Percentiles rank a stretch among this genome's conserved stretches.
Evolutionary conservation across 2,888 invertebrate species (phyloP).

Genomic region (Xylocampa areola): DNA sequence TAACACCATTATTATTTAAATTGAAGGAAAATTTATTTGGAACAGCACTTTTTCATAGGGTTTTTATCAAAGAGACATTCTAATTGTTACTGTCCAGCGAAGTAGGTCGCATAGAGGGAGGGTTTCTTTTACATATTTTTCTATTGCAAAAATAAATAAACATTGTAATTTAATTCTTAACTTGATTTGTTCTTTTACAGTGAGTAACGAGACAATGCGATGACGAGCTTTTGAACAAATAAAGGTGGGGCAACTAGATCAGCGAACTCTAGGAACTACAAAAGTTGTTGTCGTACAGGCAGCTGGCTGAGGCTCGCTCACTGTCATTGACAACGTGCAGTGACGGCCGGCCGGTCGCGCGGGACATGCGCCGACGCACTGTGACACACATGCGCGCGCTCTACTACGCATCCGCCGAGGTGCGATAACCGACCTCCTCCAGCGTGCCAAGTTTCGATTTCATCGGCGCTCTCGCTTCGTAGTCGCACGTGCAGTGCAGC

Average conservation of each 20-base stretch:
- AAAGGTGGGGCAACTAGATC: slow-evolving; percentile 61
- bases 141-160: too few species aligned
- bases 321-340: slow-evolving; percentile 57
- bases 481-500: slow-evolving; percentile 77
- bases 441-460: slow-evolving; percentile 82
- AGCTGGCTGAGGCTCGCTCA: slow-evolving; percentile 58
- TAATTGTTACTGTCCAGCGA: too few species aligned
- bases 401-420: slow-evolving; percentile 67
- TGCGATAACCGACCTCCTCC: slow-evolving; percentile 81
- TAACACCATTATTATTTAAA: too few species aligned
- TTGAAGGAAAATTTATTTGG: too few species aligned
- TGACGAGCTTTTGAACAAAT: slow-evolving; percentile 59
- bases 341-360: slow-evolving; percentile 64
- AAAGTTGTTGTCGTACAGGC: slow-evolving; percentile 37
- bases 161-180: slow-evolving; percentile 33
- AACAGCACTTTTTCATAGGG: too few species aligned
- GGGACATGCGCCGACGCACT: slow-evolving; percentile 73
- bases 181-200: slow-evolving; percentile 48
- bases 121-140: too few species aligned
- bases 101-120: too few species aligned
- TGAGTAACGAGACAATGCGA: slow-evolving; percentile 42
- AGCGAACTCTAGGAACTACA: slow-evolving; percentile 45
- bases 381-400: slow-evolving; percentile 74
- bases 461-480: slow-evolving; percentile 77
- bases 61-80: too few species aligned